Evolutionary conservation across 2,113 vertebrate genomes (phyloP).

Genomic region (Bos indicus): DNA sequence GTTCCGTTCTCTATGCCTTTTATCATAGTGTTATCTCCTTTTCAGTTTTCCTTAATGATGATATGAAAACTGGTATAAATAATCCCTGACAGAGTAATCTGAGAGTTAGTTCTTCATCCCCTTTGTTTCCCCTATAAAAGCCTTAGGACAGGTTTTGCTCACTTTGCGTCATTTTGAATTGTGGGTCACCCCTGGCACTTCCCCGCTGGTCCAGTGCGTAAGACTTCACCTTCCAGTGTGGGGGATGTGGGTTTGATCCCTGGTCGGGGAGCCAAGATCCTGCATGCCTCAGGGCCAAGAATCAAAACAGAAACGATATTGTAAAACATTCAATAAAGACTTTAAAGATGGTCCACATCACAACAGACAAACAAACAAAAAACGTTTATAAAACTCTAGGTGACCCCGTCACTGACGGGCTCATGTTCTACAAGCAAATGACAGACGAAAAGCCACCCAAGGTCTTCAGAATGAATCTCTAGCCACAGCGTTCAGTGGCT

Average conservation of each 20-base stretch:
- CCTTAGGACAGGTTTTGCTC: not conserved
- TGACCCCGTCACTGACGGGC: not conserved
- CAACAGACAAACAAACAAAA: not conserved
- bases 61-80: not conserved
- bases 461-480: not conserved
- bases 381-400: not conserved
- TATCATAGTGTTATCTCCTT: not conserved
- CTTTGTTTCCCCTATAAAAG: not conserved
- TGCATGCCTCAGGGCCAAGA: not conserved
- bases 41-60: not conserved
- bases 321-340: not conserved
- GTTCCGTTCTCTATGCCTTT: not conserved
- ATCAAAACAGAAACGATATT: not conserved
- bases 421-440: not conserved
- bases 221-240: not conserved
- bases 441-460: not conserved
- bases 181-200: not conserved
- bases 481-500: not conserved
- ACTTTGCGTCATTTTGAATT: not conserved
- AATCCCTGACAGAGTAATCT: not conserved
- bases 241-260: not conserved
- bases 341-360: not conserved
- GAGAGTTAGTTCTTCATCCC: not conserved
- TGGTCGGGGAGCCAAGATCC: not conserved
- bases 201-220: not conserved